Conservation (phyloP, 1,140 invertebrate species). For the Drosophila kurseongensis region DNA sequence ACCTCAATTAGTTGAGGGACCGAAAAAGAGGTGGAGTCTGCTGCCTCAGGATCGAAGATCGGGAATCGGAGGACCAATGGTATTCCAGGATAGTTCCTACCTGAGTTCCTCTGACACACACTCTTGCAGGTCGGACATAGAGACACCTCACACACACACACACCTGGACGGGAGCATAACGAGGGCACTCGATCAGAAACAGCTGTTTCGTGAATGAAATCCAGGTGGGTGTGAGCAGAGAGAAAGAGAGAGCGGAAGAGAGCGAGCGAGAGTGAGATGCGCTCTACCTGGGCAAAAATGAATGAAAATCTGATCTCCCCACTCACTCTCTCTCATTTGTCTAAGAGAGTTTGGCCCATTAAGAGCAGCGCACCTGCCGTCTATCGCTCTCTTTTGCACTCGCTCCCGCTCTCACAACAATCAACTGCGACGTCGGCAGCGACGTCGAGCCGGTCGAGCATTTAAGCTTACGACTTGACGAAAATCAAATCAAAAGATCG, state of each 20-base stretch:
- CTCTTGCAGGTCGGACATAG: slow-evolving; percentile 5
- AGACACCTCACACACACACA: slow-evolving; percentile 13
- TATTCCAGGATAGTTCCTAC: slow-evolving; percentile 53
- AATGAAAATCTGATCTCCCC: slow-evolving; percentile 64
- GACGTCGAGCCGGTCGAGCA: slow-evolving; percentile 39
- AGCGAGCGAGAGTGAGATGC: slow-evolving; percentile 4
- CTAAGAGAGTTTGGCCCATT: slow-evolving; percentile 31
- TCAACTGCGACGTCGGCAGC: slow-evolving; percentile 18
- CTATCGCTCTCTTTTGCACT: slow-evolving; percentile 68
- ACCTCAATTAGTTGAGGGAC: slow-evolving; percentile 47
- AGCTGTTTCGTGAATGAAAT: slow-evolving; percentile 80
- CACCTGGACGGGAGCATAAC: slow-evolving; percentile 58
- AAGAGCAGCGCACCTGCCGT: slow-evolving; percentile 75
- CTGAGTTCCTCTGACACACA: slow-evolving; percentile 41
- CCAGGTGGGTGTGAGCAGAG: slow-evolving; percentile 64
- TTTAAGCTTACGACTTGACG: slow-evolving; percentile 79
- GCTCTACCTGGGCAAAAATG: slow-evolving; percentile 52
- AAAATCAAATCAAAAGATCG: slow-evolving; percentile 83
- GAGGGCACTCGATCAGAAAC: slow-evolving; percentile 80
- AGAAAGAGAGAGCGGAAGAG: neutral
- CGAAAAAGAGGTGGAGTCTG: slow-evolving; percentile 61
- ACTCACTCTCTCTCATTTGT: slow-evolving; percentile 35
- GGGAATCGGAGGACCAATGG: slow-evolving; percentile 55
- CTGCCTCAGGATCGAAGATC: slow-evolving; percentile 40
- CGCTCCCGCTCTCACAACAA: slow-evolving; percentile 13